phyloP scores from a whole-genome alignment of 1,140 invertebrate species.

The Bombyx mandarina region DNA sequence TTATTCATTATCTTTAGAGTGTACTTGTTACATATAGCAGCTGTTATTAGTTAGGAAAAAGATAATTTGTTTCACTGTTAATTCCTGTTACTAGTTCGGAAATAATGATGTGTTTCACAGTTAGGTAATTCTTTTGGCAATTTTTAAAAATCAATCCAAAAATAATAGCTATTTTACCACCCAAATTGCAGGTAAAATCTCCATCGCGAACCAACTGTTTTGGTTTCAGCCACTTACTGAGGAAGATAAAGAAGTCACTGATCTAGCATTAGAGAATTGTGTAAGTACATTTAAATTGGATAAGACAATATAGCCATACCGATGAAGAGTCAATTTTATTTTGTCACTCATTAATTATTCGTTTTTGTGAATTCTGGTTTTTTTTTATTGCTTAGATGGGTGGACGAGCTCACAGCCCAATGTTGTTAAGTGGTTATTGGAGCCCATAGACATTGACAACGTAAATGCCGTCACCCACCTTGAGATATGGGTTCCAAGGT shows the following conservation, averaged over 20 bases:
- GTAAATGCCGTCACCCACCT: neutral
- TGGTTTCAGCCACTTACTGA: conserved; percentile 14
- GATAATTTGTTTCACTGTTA: neutral
- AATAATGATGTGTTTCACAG: neutral
- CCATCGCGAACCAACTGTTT: conserved; percentile 11
- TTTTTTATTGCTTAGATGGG: neutral
- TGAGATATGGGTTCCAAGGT: too few species aligned
- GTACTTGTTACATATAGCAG: neutral
- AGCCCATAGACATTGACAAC: neutral
- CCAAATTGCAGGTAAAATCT: conserved; percentile 25
- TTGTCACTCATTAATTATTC: neutral
- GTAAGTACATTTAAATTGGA: conserved; percentile 1
- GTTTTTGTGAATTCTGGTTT: neutral
- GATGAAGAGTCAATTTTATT: too few species aligned
- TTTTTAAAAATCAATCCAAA: neutral
- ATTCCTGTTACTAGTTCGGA: neutral
- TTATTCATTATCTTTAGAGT: neutral
- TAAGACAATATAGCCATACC: too few species aligned
- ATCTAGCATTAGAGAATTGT: conserved; percentile 6
- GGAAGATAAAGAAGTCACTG: conserved; percentile 12
- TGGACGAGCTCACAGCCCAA: neutral
- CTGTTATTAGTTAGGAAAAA: neutral
- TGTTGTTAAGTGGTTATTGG: neutral
- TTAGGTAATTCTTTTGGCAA: neutral
- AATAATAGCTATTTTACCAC: neutral